phyloP scores from a whole-genome alignment of 1,140 invertebrate species.

The Hycleus phaleratus region DNA sequence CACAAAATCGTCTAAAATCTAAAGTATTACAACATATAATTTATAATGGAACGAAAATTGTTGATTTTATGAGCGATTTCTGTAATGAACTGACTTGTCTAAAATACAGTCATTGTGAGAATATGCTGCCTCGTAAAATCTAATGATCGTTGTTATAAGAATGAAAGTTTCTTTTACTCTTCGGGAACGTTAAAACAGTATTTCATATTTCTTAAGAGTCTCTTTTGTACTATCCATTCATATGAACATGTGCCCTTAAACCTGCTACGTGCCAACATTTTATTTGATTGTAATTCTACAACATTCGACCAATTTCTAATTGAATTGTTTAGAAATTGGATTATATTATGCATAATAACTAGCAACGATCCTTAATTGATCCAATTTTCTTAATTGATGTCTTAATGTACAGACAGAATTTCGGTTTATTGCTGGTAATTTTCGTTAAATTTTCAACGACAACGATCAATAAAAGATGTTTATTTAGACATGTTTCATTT shows the following conservation, averaged over 20 bases:
- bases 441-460: slow-evolving; percentile 1
- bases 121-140: background rate
- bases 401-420: background rate
- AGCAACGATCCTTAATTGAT: too few species aligned
- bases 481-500: slow-evolving; percentile 10
- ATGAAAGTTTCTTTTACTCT: slow-evolving; percentile 11
- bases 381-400: too few species aligned
- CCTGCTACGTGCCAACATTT: slow-evolving; percentile 27
- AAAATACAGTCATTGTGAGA: too few species aligned
- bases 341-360: too few species aligned
- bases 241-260: slow-evolving; percentile 21
- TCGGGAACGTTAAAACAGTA: slow-evolving; percentile 19
- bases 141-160: slow-evolving; percentile 23
- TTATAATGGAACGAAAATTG: too few species aligned
- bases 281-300: slow-evolving; percentile 27
- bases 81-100: too few species aligned
- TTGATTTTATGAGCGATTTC: too few species aligned
- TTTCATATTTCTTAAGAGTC: slow-evolving; percentile 19
- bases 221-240: slow-evolving; percentile 3
- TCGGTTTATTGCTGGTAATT: slow-evolving; percentile 16
- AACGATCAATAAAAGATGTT: slow-evolving; percentile 12
- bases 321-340: too few species aligned
- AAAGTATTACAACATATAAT: too few species aligned
- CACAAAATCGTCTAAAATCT: too few species aligned
- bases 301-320: too few species aligned